phyloP scores from a whole-genome alignment of 2,888 invertebrate species.

The Thelaira solivaga region DNA sequence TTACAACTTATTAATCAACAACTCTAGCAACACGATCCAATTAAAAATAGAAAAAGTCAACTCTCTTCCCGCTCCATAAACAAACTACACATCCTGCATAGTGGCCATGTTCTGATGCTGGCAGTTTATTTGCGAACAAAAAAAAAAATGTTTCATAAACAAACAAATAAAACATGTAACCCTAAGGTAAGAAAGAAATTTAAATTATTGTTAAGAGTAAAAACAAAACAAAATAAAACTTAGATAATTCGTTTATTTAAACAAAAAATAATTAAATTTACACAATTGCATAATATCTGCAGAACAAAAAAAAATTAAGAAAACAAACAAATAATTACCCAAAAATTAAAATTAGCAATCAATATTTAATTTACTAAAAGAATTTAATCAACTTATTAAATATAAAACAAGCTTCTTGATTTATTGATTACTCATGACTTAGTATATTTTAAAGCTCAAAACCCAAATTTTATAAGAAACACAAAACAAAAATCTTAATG shows the following conservation, averaged over 20 bases:
- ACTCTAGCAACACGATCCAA: slow-evolving; percentile 22
- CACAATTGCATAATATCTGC: slow-evolving; percentile 39
- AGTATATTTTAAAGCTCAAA: slow-evolving; percentile 37
- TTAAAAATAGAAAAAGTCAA: not conserved
- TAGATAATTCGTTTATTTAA: slow-evolving; percentile 32
- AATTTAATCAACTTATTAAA: not conserved
- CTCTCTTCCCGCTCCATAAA: not conserved
- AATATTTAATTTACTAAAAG: slow-evolving; percentile 26
- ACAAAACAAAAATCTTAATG: not conserved
- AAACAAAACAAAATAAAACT: slow-evolving; percentile 1
- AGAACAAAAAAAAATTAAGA: slow-evolving; percentile 59
- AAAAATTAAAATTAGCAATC: slow-evolving; percentile 51
- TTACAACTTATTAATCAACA: slow-evolving; percentile 2
- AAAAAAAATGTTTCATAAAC: not conserved
- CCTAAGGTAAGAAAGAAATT: slow-evolving; percentile 31
- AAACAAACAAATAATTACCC: slow-evolving; percentile 36
- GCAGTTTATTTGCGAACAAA: not conserved
- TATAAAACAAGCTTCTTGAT: slow-evolving; percentile 9
- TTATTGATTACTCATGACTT: slow-evolving; percentile 7
- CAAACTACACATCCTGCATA: not conserved
- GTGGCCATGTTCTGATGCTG: slow-evolving; percentile 10
- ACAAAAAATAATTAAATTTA: slow-evolving; percentile 41
- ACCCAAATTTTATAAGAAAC: slow-evolving; percentile 29
- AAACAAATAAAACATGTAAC: slow-evolving; percentile 24
- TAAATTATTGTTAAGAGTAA: slow-evolving; percentile 21